Evolutionary conservation across 1,140 invertebrate genomes (phyloP).

Genomic region (Sarcophaga bullata): DNA sequence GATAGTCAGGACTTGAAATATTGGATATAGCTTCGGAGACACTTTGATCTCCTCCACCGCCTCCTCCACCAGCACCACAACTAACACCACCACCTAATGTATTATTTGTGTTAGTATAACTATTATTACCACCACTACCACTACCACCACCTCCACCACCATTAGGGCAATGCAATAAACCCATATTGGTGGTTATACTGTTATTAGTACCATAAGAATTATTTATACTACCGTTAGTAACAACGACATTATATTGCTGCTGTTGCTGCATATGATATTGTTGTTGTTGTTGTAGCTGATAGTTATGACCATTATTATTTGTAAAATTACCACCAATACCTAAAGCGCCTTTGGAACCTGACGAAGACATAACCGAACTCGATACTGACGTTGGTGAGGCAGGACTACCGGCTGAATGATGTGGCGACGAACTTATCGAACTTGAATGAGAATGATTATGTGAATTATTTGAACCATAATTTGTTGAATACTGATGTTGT

Average conservation of each 20-base stretch:
- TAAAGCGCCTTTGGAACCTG: constrained; percentile 69
- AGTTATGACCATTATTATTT: constrained; percentile 41
- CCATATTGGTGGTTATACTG: constrained; percentile 44
- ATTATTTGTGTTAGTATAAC: constrained; percentile 29
- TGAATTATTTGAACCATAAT: constrained; percentile 41
- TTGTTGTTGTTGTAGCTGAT: constrained; percentile 20
- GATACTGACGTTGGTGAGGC: constrained; percentile 86
- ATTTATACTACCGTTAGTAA: constrained; percentile 42
- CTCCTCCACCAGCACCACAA: constrained; percentile 48
- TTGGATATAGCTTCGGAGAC: constrained; percentile 85
- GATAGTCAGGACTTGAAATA: constrained; percentile 87
- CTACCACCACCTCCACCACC: constrained; percentile 41
- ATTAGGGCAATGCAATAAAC: constrained; percentile 52
- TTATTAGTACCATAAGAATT: constrained; percentile 43
- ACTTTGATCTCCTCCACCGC: constrained; percentile 71
- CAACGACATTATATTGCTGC: constrained; percentile 43
- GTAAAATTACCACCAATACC: constrained; percentile 49
- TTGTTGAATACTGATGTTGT: constrained; percentile 52
- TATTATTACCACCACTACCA: constrained; percentile 67
- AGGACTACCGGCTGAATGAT: constrained; percentile 71
- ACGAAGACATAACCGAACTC: constrained; percentile 84
- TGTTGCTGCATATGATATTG: constrained; percentile 50
- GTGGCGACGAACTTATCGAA: constrained; percentile 66
- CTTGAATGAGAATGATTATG: constrained; percentile 67
- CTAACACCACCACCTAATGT: constrained; percentile 42